phyloP scores from a whole-genome alignment of 2,797 vertebrate species.

The Lepilemur septentrionalis region DNA sequence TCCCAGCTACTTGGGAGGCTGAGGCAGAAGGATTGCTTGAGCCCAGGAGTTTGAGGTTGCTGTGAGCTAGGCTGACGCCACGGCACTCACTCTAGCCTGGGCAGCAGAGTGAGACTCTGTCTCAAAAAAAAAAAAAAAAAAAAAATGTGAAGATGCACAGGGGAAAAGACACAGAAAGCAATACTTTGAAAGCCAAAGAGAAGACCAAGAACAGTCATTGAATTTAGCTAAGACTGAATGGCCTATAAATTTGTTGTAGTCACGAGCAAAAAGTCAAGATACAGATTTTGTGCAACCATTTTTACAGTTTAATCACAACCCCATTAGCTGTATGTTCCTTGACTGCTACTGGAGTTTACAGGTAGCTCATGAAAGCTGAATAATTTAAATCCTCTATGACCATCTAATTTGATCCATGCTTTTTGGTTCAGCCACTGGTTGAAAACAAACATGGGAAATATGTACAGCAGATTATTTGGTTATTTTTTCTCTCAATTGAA shows the following conservation, averaged over 20 bases:
- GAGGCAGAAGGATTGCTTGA: no score
- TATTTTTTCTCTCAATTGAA: background rate
- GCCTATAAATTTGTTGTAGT: background rate
- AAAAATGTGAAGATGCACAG: background rate
- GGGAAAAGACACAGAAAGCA: background rate
- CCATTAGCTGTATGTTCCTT: background rate
- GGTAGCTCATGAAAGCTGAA: background rate
- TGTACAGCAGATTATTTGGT: background rate
- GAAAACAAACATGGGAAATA: background rate
- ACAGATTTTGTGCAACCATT: background rate
- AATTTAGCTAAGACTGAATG: background rate
- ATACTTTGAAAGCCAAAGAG: background rate
- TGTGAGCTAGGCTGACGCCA: background rate
- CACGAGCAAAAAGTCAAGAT: background rate
- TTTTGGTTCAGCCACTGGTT: background rate
- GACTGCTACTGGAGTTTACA: background rate
- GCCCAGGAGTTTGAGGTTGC: no score
- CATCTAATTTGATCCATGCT: background rate
- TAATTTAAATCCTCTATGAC: background rate
- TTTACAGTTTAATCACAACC: background rate
- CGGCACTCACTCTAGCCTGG: no score
- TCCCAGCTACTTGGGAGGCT: no score
- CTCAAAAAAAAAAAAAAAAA: no score
- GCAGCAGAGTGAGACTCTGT: no score
- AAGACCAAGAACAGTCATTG: background rate